Evolutionary conservation across 2,888 invertebrate species (phyloP).

Genomic region (Macaria notata): DNA sequence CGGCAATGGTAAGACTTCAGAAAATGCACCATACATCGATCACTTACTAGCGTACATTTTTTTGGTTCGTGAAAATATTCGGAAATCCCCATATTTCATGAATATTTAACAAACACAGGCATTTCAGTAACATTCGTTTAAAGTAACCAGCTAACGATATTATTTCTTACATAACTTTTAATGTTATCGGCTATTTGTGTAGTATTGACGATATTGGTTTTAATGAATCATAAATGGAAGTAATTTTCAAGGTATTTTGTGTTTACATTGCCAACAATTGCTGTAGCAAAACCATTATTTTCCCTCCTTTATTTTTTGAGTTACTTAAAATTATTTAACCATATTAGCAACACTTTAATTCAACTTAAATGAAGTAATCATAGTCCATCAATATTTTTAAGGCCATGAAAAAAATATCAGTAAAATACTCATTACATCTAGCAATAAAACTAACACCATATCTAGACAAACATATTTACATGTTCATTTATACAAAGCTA

Average conservation of each 20-base stretch:
- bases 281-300: not conserved
- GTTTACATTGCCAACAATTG: constrained; percentile 5
- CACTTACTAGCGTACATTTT: too few relatives aligned
- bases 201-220: constrained; percentile 8
- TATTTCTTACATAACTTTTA: constrained; percentile 8
- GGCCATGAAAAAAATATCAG: too few relatives aligned
- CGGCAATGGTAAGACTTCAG: too few relatives aligned
- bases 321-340: too few relatives aligned
- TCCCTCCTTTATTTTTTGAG: too few relatives aligned
- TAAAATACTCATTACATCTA: too few relatives aligned
- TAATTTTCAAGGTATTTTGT: constrained; percentile 1
- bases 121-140: constrained; percentile 13
- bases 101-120: constrained; percentile 18
- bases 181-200: constrained; percentile 10
- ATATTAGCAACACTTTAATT: too few relatives aligned
- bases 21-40: too few relatives aligned
- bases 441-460: not conserved
- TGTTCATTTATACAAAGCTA: constrained; percentile 28
- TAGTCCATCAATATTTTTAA: too few relatives aligned
- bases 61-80: constrained; percentile 12
- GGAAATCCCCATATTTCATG: constrained; percentile 27
- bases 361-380: too few relatives aligned
- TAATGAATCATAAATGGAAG: constrained; percentile 11
- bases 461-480: constrained; percentile 14
- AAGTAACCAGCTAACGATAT: constrained; percentile 1